Base-by-base conservation (phyloP, 2,113 vertebrate species). In the Bufo gargarizans region DNA sequence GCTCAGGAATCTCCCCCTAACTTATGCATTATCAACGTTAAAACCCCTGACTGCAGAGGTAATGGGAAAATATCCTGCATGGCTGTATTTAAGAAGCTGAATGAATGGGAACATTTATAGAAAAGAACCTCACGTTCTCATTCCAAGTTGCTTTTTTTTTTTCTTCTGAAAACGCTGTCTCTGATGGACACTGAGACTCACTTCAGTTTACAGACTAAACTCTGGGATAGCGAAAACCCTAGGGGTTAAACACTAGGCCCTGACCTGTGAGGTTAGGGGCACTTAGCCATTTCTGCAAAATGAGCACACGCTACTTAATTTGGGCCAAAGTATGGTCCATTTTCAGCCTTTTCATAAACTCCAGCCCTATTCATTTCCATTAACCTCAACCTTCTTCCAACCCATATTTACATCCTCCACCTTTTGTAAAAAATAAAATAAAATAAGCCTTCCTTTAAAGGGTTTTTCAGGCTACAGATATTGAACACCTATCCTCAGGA, bases 1-100 rank as follows among this genome's bases (percentile, higher is more conserved):
- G 59, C 85, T 86, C 85, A 86, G 85, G 85, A 86, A 86, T 79
- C 47, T 5, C 76, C 49, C 78, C 45, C 49, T 78, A 49, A 86
- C 76, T 55, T 78, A 77, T 65, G 58, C 47, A 55, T 16, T 71
- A 20, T 83, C 47, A 47, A 49, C 69, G 19, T 47, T 49, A 13
- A 20, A 33, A 33, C 33, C 33, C 33, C 33, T 33, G 33, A 33
- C 33, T 33, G 33, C 33, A 33, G 33, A 33, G 47, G 71, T 10
- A 3, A 74, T 22, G 55, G 22, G 49, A 45, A 6, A 65, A 47
- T 43, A 45, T 65, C 22, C 33, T 9, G 58, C 33, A 56, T 63
- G 43, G 45, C 20, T 45, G 7, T 45, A 80, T 55, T 81, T 82
- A 82, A 72, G 4, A 49, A 13, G 63, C 47, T 22, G 4, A 22